These are phyloP conservation scores for Spilosoma lubricipeda DNA, from an alignment of 2,888 invertebrate species.

Conservation along the genomic window DNA sequence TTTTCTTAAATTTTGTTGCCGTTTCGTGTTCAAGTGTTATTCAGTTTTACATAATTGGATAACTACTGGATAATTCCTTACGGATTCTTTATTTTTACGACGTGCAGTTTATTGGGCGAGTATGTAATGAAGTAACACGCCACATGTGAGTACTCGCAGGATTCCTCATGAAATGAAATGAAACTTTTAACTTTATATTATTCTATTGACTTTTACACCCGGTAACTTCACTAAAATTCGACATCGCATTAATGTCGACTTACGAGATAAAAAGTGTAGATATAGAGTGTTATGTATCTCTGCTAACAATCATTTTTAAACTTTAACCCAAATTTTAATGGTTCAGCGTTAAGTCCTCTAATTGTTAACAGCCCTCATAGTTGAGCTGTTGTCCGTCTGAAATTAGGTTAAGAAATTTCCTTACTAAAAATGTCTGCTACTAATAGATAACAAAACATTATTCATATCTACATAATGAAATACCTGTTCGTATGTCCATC, in stretches of 20 bases:
- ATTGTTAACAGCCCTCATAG: neutral
- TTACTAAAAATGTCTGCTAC: neutral
- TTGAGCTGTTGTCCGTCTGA: no score
- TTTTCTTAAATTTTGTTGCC: slow-evolving; percentile 1
- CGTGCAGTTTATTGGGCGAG: slow-evolving; percentile 10
- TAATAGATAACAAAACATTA: no score
- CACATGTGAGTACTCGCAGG: slow-evolving; percentile 6
- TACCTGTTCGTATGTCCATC: neutral
- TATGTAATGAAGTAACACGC: slow-evolving; percentile 14
- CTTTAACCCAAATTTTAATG: no score
- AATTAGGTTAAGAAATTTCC: neutral
- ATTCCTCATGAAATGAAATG: slow-evolving; percentile 1
- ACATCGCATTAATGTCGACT: neutral
- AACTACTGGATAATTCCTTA: slow-evolving; percentile 8
- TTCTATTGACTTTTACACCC: neutral
- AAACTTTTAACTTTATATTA: neutral
- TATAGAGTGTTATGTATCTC: no score
- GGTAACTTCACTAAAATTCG: neutral
- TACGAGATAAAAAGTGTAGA: neutral
- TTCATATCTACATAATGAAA: neutral
- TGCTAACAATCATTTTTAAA: no score
- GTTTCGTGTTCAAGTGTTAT: slow-evolving; percentile 15
- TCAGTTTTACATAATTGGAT: slow-evolving; percentile 12
- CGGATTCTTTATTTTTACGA: slow-evolving; percentile 12
- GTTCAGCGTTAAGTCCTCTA: neutral